Percentiles rank a stretch among this genome's conserved stretches.
phyloP scores from a whole-genome alignment of 2,113 vertebrate genomes.

The Lasiurus borealis region DNA sequence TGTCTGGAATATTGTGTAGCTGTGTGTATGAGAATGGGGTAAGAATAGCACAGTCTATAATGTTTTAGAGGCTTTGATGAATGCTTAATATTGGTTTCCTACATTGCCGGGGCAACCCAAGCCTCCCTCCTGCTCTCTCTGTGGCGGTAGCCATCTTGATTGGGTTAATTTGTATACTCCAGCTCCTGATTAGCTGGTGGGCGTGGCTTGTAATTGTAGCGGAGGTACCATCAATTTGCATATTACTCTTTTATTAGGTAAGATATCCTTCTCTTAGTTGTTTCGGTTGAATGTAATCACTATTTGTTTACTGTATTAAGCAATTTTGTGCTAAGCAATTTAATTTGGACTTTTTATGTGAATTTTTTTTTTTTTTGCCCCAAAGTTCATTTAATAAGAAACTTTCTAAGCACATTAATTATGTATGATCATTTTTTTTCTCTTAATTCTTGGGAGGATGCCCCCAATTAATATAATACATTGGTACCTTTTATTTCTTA shows the following conservation, averaged over 20 bases:
- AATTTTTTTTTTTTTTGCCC: not conserved
- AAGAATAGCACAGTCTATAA: not conserved
- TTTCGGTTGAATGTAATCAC: not conserved
- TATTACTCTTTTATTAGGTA: too few species aligned
- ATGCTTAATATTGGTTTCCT: too few species aligned
- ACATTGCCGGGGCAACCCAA: too few species aligned
- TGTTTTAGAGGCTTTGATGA: not conserved
- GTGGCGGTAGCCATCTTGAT: too few species aligned
- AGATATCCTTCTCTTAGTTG: not conserved
- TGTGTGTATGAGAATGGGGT: not conserved
- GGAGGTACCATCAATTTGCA: too few species aligned
- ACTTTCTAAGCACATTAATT: conserved; percentile 7
- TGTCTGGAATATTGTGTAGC: too few species aligned
- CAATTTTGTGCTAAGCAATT: not conserved
- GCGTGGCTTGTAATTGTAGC: too few species aligned
- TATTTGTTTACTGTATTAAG: not conserved
- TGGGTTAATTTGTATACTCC: too few species aligned
- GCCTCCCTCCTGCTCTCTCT: too few species aligned
- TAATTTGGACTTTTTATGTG: conserved; percentile 21
- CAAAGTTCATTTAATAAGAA: conserved; percentile 22
- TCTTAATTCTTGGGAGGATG: not conserved
- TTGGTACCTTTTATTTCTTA: not conserved
- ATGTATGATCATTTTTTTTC: not conserved
- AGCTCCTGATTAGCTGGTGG: too few species aligned
- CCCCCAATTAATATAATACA: not conserved